A percentile compares a stretch with the other conserved stretches of the same genome.
These are phyloP conservation scores for Cichlasoma orientale DNA, from an alignment of 2,797 vertebrate species.

Conservation along the genomic window DNA sequence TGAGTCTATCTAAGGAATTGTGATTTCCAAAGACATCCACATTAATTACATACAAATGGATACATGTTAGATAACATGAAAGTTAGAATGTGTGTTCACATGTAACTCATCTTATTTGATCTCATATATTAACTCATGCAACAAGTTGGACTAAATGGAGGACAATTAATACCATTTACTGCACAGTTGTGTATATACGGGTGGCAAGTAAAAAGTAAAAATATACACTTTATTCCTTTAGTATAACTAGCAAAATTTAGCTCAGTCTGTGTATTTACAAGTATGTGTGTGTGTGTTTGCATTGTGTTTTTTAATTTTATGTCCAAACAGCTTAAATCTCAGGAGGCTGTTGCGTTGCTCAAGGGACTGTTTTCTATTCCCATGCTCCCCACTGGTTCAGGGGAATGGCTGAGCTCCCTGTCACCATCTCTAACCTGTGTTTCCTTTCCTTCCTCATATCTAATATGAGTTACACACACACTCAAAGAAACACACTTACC, in stretches of 20 bases:
- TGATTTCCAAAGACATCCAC: neutral
- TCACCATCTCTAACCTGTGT: constrained; percentile 70
- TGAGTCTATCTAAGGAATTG: neutral
- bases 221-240: constrained; percentile 16
- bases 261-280: constrained; percentile 14
- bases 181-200: neutral
- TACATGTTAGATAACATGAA: neutral
- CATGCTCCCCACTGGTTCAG: constrained; percentile 64
- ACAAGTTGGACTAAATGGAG: neutral
- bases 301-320: constrained; percentile 42
- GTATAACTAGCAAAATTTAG: constrained; percentile 27
- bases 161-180: neutral
- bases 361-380: constrained; percentile 48
- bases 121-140: neutral
- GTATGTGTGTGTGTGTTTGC: neutral
- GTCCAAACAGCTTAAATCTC: constrained; percentile 60
- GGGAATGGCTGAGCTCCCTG: constrained; percentile 68
- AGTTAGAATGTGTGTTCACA: neutral
- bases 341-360: constrained; percentile 53
- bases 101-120: neutral
- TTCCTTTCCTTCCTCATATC: constrained; percentile 61
- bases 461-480: constrained; percentile 59
- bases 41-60: neutral
- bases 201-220: constrained; percentile 24
- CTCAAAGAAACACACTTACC: constrained; percentile 61